phyloP scores from a whole-genome alignment of 2,888 invertebrate genomes.

The Drosophila neoperkinsi region DNA sequence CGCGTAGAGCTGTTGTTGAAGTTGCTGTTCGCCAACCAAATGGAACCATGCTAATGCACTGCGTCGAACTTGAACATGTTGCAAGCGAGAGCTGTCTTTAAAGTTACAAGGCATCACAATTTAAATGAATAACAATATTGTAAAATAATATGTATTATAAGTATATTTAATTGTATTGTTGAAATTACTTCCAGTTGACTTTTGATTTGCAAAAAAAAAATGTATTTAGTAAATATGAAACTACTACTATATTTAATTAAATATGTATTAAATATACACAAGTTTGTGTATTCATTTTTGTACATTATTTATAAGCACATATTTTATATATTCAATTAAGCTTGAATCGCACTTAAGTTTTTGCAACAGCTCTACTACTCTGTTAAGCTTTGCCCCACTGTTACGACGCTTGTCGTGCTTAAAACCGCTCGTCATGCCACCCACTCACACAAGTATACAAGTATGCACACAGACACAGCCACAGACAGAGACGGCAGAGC shows the following conservation, averaged over 20 bases:
- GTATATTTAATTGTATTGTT: not conserved
- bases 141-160: not conserved
- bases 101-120: conserved; percentile 12
- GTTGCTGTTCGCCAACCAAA: conserved; percentile 12
- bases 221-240: not conserved
- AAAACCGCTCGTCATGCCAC: conserved; percentile 33
- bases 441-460: conserved; percentile 49
- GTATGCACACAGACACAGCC: not conserved
- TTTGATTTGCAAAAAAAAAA: not conserved
- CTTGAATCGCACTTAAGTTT: not conserved
- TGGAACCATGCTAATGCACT: conserved; percentile 41
- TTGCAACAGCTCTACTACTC: too few relatives aligned
- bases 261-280: not conserved
- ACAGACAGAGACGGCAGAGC: conserved; percentile 7
- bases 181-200: not conserved
- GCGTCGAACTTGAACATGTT: conserved; percentile 68
- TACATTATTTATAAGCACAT: not conserved
- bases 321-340: not conserved
- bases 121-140: not conserved
- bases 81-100: conserved; percentile 44
- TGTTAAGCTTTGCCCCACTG: conserved; percentile 30
- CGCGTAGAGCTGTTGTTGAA: not conserved
- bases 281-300: not conserved
- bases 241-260: not conserved
- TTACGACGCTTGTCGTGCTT: conserved; percentile 13